Evolutionary conservation across 2,797 vertebrate species (phyloP).

Genomic region (Gymnoscopelus braueri): DNA sequence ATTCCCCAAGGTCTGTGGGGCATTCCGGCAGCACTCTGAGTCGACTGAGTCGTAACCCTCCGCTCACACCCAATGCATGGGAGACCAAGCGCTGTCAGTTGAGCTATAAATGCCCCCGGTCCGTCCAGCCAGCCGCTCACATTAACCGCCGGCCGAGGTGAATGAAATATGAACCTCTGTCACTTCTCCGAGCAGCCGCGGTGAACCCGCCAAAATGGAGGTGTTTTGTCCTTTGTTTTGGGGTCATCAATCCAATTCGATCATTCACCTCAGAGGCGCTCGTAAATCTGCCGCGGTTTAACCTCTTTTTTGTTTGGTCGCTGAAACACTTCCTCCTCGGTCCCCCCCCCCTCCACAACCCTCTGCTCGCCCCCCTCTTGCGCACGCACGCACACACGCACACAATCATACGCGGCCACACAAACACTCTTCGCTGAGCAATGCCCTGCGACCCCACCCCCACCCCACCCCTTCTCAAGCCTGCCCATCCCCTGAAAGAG

Average conservation of each 20-base stretch:
- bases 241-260: conserved; percentile 74
- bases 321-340: conserved; percentile 42
- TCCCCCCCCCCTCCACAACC: not conserved
- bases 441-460: not conserved
- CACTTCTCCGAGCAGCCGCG: conserved; percentile 21
- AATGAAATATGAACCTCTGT: conserved; percentile 38
- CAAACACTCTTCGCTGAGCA: conserved; percentile 20
- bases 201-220: conserved; percentile 35
- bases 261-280: conserved; percentile 46
- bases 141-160: conserved; percentile 16
- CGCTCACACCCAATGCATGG: too few relatives aligned
- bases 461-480: conserved; percentile 22
- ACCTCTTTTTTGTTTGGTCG: conserved; percentile 34
- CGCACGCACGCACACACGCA: conserved; percentile 31
- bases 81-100: too few relatives aligned
- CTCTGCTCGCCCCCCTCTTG: not conserved
- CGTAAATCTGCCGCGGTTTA: conserved; percentile 51
- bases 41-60: too few relatives aligned
- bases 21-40: too few relatives aligned
- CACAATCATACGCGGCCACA: conserved; percentile 24
- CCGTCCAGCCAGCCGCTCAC: not conserved
- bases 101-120: too few relatives aligned
- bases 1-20: too few relatives aligned
- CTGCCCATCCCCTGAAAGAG: conserved; percentile 62
- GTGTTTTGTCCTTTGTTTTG: conserved; percentile 55